phyloP scores from a whole-genome alignment of 64 coral and sea anemone genomes.

The Montipora cactus region DNA sequence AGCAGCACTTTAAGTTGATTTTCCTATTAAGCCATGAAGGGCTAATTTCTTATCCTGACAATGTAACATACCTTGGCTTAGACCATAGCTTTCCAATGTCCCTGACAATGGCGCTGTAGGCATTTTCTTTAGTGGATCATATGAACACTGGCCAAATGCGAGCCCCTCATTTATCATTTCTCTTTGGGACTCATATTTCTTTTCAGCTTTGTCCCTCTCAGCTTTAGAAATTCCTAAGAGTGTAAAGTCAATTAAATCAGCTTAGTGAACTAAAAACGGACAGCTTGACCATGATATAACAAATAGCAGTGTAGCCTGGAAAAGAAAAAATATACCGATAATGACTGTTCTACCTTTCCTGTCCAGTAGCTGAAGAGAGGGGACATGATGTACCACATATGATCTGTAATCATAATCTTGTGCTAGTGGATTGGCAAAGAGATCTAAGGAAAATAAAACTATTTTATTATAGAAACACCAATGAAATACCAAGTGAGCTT shows the following conservation, averaged over 20 bases:
- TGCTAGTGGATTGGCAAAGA: conserved; percentile 91
- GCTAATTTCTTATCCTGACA: no score
- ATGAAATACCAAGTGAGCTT: no score
- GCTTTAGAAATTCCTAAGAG: conserved; percentile 65
- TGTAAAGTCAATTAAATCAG: background rate
- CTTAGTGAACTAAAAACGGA: no score
- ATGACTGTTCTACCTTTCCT: conserved; percentile 77
- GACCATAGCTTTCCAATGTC: conserved; percentile 61
- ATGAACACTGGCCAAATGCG: conserved; percentile 77
- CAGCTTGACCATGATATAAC: no score
- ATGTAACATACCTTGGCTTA: conserved; percentile 54
- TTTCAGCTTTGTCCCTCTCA: conserved; percentile 69
- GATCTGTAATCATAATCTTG: conserved; percentile 96
- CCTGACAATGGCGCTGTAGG: conserved; percentile 69
- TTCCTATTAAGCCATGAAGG: no score
- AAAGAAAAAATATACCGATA: no score
- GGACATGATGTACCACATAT: conserved; percentile 80
- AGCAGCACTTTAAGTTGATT: no score
- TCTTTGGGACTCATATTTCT: conserved; percentile 74
- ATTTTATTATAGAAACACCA: no score
- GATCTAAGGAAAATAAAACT: conserved; percentile 56
- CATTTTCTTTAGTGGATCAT: conserved; percentile 71
- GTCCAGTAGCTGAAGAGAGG: conserved; percentile 85
- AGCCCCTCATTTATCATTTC: conserved; percentile 83
- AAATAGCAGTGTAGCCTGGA: no score